Base-by-base conservation (phyloP, 2,888 invertebrate genomes). In the Yponomeuta sedellus region DNA sequence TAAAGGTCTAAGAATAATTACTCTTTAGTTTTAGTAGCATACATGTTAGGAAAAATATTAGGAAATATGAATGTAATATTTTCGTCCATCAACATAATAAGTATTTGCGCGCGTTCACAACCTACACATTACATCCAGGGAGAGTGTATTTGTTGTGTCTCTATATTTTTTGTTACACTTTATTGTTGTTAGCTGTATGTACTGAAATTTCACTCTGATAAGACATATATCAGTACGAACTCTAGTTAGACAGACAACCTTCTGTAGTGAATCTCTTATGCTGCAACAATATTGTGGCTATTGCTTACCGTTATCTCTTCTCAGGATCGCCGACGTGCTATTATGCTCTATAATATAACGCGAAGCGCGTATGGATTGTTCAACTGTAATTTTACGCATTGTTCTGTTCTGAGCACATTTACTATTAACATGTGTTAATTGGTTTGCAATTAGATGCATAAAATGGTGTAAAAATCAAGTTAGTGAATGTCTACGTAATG, bases 341-440 rank as follows among this genome's bases (percentile, higher is more conserved):
- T 52, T 52, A 52, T 52, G 44, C 44, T 52, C 16, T 52, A 52
- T 52, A 52, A 52, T 52, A 52, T 52, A 52, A 52, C 44, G 44
- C 44, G 44, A 52, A 16, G 44, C 44, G 16, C 44, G 44, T 52
- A 52, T 52, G 44, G 44, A 52, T 52, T 52, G 44, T 52, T 52
- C 3, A 5, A 52, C 44, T 52, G 44, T 52, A 16, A 52, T 52
- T 52, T 16, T 52, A 16, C 44, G 44, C 44, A 52, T 52, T 52
- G 44, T 52, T 52, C 12, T 52, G 44, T 52, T 52, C 44, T 16
- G 12, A 52, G 12, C 44, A 52, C 44, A 16, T 52, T 52, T 52
- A 52, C 44, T 52, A 52, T 52, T 52, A 52, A 52, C 44, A 52
- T 5, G 12, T 52, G 12, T 16, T 52, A 52, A 52, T 52, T 52